Evolutionary conservation across 2,113 vertebrate species (phyloP).

Genomic region (Equus quagga): DNA sequence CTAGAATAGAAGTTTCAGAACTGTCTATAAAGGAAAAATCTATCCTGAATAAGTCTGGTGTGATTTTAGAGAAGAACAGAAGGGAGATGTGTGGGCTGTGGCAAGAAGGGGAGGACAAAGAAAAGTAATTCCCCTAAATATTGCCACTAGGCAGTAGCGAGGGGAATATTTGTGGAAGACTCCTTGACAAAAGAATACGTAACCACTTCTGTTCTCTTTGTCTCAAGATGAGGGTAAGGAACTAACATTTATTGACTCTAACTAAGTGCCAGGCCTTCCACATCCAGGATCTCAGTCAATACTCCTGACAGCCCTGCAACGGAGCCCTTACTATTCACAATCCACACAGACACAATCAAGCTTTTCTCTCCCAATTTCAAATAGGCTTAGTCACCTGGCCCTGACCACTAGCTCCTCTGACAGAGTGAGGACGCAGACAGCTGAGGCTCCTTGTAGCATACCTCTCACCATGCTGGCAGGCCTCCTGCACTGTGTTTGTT

Average conservation of each 20-base stretch:
- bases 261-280: background rate
- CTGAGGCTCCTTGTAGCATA: fast-evolving
- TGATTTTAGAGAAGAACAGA: background rate
- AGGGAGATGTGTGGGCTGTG: background rate
- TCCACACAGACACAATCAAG: background rate
- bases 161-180: background rate
- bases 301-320: background rate
- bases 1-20: background rate
- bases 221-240: background rate
- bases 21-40: background rate
- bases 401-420: background rate
- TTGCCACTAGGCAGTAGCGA: background rate
- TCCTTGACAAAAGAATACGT: background rate
- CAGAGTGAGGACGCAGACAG: background rate
- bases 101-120: background rate
- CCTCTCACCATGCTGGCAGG: background rate
- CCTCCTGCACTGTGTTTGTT: background rate
- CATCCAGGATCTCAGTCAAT: background rate
- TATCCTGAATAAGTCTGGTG: background rate
- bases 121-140: background rate
- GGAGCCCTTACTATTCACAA: background rate
- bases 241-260: background rate
- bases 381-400: background rate
- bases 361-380: background rate
- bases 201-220: background rate